Evolutionary conservation across 2,888 invertebrate genomes (phyloP).

Genomic region (Orthonychiurus folsomi): DNA sequence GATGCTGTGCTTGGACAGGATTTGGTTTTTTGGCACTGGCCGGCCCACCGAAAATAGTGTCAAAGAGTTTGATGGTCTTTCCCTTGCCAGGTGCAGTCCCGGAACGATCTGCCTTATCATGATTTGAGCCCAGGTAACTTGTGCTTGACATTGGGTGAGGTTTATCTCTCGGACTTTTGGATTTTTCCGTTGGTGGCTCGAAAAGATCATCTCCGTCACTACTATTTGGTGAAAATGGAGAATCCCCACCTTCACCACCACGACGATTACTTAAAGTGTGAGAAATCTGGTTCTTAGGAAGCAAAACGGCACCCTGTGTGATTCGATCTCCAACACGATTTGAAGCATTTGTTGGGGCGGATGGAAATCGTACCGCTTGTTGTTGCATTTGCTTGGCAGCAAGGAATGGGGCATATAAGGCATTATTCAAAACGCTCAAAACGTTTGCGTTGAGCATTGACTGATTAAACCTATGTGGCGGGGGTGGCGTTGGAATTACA

Average conservation of each 20-base stretch:
- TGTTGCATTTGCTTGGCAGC: constrained; percentile 43
- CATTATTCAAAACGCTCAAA: constrained; percentile 34
- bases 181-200: constrained; percentile 55
- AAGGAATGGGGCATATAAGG: constrained; percentile 27
- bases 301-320: constrained; percentile 19
- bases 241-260: constrained; percentile 42
- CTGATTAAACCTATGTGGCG: constrained; percentile 22
- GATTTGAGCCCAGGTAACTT: background rate
- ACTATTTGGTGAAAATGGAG: constrained; percentile 83
- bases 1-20: background rate
- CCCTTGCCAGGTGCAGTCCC: background rate
- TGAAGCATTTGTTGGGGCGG: background rate
- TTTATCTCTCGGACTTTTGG: background rate
- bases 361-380: constrained; percentile 18
- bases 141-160: background rate
- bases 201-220: constrained; percentile 79
- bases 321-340: background rate
- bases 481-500: constrained; percentile 28
- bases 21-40: background rate
- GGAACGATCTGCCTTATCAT: background rate
- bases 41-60: constrained; percentile 8
- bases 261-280: constrained; percentile 10
- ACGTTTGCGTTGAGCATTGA: constrained; percentile 23
- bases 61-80: background rate
- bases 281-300: constrained; percentile 29